Percentiles rank a stretch among this genome's conserved stretches.
Evolutionary conservation across 1,140 invertebrate species (phyloP).

Genomic region (Maniola jurtina): DNA sequence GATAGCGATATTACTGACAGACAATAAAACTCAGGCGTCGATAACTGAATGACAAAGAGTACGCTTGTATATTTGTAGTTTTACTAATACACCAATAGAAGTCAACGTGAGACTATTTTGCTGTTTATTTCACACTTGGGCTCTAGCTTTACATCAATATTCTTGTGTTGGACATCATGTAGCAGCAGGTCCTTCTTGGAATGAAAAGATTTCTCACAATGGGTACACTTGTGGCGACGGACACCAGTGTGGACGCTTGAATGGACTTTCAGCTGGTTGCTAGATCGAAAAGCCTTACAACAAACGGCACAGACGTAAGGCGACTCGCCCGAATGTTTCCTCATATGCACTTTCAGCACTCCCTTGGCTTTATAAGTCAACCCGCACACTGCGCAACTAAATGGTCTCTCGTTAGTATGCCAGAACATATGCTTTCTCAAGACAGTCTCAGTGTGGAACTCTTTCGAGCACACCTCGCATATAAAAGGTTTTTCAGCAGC

Average conservation of each 20-base stretch:
- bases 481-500: slow-evolving; percentile 38
- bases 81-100: too few relatives aligned
- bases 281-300: not conserved
- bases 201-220: slow-evolving; percentile 39
- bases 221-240: slow-evolving; percentile 35
- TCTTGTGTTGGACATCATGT: slow-evolving; percentile 31
- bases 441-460: slow-evolving; percentile 30
- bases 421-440: slow-evolving; percentile 52
- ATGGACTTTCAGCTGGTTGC: not conserved
- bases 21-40: too few relatives aligned
- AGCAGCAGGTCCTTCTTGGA: slow-evolving; percentile 30
- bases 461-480: slow-evolving; percentile 53
- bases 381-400: slow-evolving; percentile 48
- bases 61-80: too few relatives aligned
- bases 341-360: slow-evolving; percentile 45
- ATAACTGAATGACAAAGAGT: too few relatives aligned
- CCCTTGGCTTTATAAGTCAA: slow-evolving; percentile 47
- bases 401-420: slow-evolving; percentile 50
- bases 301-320: not conserved
- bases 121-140: not conserved
- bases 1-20: too few relatives aligned
- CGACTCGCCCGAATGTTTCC: slow-evolving; percentile 40
- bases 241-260: slow-evolving; percentile 36
- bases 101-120: not conserved
- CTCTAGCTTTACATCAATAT: slow-evolving; percentile 18